Conservation (phyloP, 2,113 vertebrate genomes). For the Perca fluviatilis region DNA sequence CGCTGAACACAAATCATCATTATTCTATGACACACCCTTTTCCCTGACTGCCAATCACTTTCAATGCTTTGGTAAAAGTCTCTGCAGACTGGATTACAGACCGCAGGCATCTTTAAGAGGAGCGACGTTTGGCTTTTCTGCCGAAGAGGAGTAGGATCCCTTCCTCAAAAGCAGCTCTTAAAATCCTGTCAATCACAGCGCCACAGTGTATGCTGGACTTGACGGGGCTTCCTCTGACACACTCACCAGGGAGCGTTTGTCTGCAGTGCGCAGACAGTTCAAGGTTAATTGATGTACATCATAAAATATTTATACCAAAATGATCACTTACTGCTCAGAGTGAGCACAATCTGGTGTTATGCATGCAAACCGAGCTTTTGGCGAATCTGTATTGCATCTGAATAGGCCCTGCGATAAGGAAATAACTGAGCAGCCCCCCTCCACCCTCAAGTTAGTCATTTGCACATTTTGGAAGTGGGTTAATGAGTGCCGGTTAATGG, state of each 20-base stretch:
- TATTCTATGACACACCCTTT: constrained; percentile 39
- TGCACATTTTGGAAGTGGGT: constrained; percentile 68
- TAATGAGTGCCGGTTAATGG: constrained; percentile 72
- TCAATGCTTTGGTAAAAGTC: constrained; percentile 39
- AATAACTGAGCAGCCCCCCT: constrained; percentile 11
- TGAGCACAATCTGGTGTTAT: constrained; percentile 6
- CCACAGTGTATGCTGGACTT: constrained; percentile 25
- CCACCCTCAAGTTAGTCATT: constrained; percentile 55
- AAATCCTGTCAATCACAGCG: constrained; percentile 69
- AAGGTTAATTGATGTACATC: constrained; percentile 82
- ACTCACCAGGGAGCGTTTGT: constrained; percentile 65
- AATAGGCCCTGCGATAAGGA: constrained; percentile 36
- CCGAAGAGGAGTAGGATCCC: constrained; percentile 34
- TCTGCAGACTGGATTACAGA: constrained; percentile 49
- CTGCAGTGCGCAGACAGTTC: constrained; percentile 73
- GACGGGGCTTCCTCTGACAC: constrained; percentile 59
- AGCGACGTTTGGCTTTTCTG: constrained; percentile 53
- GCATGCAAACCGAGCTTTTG: constrained; percentile 32
- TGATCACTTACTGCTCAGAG: constrained; percentile 56
- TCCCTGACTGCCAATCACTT: constrained; percentile 20
- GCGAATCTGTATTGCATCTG: constrained; percentile 32
- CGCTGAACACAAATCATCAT: constrained; percentile 36
- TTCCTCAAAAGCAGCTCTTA: constrained; percentile 56
- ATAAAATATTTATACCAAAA: constrained; percentile 79
- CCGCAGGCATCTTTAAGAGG: constrained; percentile 47